Conservation (phyloP, 2,888 invertebrate genomes). For the Tyria jacobaeae region DNA sequence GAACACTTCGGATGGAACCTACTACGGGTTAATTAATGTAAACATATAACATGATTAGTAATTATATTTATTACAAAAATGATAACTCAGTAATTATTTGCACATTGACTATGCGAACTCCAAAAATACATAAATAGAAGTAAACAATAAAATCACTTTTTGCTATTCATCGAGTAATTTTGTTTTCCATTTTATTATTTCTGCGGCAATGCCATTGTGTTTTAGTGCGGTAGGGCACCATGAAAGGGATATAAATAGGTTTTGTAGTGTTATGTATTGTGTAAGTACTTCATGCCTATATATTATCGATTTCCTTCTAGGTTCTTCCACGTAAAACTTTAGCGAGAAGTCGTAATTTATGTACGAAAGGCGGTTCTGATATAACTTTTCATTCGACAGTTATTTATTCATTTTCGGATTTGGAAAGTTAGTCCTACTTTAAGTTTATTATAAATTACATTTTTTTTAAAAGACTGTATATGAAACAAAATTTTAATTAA, state of each 20-base stretch:
- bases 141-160: conserved; percentile 19
- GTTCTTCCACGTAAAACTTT: conserved; percentile 33
- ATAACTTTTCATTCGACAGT: conserved; percentile 43
- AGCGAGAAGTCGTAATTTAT: conserved; percentile 41
- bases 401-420: conserved; percentile 41
- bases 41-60: too few relatives aligned
- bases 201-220: conserved; percentile 14
- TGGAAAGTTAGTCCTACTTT: conserved; percentile 24
- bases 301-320: conserved; percentile 21
- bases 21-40: too few relatives aligned
- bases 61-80: too few relatives aligned
- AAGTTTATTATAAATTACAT: conserved; percentile 7
- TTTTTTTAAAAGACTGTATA: neutral
- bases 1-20: too few relatives aligned
- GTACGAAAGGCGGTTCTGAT: conserved; percentile 39
- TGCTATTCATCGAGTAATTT: conserved; percentile 24
- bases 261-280: conserved; percentile 24
- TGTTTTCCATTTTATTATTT: conserved; percentile 20
- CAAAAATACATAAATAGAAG: neutral
- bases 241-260: conserved; percentile 17
- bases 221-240: conserved; percentile 17
- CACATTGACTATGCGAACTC: too few relatives aligned
- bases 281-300: neutral
- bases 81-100: too few relatives aligned
- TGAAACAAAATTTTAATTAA: too few relatives aligned